These are phyloP conservation scores for Onychostoma macrolepis DNA, from an alignment of 2,113 vertebrate species.

Conservation along the genomic window DNA sequence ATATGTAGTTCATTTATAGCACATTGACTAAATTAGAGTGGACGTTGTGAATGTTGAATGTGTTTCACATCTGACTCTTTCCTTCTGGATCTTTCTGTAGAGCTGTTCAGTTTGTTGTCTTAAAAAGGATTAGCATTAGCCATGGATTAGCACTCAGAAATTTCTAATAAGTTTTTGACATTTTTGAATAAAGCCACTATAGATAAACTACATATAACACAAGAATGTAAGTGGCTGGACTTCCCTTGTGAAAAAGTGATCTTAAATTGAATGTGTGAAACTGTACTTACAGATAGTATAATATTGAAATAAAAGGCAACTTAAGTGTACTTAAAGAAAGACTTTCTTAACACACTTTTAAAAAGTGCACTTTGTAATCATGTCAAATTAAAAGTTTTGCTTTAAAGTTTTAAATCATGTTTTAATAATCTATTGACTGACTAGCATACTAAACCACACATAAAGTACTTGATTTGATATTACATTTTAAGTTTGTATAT, in stretches of 20 bases:
- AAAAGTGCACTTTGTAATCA: no score
- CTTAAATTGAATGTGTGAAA: no score
- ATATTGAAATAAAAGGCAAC: no score
- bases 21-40: not conserved
- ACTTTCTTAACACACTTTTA: no score
- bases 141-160: not conserved
- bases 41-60: not conserved
- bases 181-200: not conserved
- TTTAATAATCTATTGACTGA: not conserved
- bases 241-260: no score
- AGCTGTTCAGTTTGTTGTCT: not conserved
- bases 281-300: no score
- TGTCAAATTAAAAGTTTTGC: no score
- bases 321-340: no score
- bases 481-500: not conserved
- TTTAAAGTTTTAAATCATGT: no score
- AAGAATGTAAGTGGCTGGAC: not conserved
- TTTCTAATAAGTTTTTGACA: not conserved
- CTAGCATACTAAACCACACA: not conserved
- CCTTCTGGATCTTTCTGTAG: not conserved
- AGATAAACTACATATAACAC: not conserved
- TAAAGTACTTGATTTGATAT: not conserved
- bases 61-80: conserved; percentile 8
- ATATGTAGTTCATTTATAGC: not conserved
- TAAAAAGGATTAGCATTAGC: not conserved